These are phyloP conservation scores for Cyclophora punctaria DNA, from an alignment of 2,888 invertebrate genomes.

Conservation along the genomic window DNA sequence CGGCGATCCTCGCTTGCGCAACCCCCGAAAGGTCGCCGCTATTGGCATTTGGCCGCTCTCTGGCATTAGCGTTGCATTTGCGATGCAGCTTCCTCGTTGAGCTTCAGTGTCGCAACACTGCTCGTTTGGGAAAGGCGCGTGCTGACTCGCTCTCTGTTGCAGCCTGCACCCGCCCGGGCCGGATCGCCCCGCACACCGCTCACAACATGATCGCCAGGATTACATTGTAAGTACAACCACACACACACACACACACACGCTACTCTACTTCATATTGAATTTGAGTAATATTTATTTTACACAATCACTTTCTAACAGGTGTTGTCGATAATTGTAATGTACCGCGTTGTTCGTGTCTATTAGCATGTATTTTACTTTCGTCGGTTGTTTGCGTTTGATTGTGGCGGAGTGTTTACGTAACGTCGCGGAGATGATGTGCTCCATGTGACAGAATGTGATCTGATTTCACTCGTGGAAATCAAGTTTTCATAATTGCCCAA, in stretches of 20 bases:
- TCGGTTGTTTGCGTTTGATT: constrained; percentile 36
- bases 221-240: constrained; percentile 54
- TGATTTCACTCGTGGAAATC: constrained; percentile 64
- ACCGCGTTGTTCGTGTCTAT: constrained; percentile 33
- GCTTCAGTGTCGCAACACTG: constrained; percentile 69
- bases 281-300: constrained; percentile 25
- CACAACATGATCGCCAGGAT: constrained; percentile 56
- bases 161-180: constrained; percentile 54
- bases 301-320: constrained; percentile 53
- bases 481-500: constrained; percentile 62
- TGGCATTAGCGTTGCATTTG: constrained; percentile 74
- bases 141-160: constrained; percentile 69
- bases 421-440: constrained; percentile 23
- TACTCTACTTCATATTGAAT: constrained; percentile 19
- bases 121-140: constrained; percentile 69
- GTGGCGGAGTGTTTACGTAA: constrained; percentile 31
- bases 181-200: constrained; percentile 30
- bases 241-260: neutral
- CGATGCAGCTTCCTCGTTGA: constrained; percentile 71
- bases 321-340: constrained; percentile 36
- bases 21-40: constrained; percentile 69
- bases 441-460: constrained; percentile 50
- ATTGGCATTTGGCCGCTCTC: constrained; percentile 74
- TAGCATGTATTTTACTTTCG: constrained; percentile 43
- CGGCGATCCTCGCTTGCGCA: constrained; percentile 70